Base-by-base conservation (phyloP, 2,113 vertebrate species). In the Pomatostomus ruficeps region DNA sequence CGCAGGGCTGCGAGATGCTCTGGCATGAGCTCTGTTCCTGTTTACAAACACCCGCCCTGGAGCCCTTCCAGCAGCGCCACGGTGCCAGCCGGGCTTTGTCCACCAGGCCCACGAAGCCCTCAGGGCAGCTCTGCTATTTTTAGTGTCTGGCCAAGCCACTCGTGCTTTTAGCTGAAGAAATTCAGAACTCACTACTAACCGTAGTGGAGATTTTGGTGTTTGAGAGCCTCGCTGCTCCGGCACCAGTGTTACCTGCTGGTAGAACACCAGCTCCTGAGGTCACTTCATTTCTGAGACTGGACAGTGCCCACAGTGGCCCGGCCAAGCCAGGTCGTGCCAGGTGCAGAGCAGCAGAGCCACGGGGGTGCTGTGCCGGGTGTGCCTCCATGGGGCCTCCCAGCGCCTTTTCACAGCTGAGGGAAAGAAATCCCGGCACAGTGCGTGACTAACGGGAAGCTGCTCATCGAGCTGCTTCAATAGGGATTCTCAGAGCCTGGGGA, bases 271-370 rank as follows among this genome's bases (percentile, higher is more conserved):
- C 19, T 13, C 40, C 28, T 1, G 38, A 38, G 28, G 13, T 29
- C 0, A 0, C 13, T 43, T 45, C 5, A 2, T 19, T 71, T 48
- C 13, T 0, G 0, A 35, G 38, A 11, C 45, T 33, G 0, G 0
- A 3, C 7, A 2, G 42, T 14, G 42, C 4, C 7, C 26, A 2
- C 61, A 19, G 57, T 4, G 43, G 22, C 45, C 4, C 0, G 5
- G 68, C 48, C 38, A 5, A 22, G 55, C 3, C 58, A 2, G 74
- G 49, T 33, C 68, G 35, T 35, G 62, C 78, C 35, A n/a, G 82
- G 89, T n/a, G 67, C 38, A 29, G 40, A n/a, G 51, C 12, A 17
- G 62, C 63, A 35, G 65, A 19, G 65, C 63, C 46, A 0, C 0
- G 67, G 52, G 82, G 42, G 35, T 7, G 31, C 40, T 1, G 66